Evolutionary conservation across 2,797 vertebrate genomes (phyloP), one percentile per base, ranked within the genome.

Genomic region (Anguilla pacifica): DNA sequence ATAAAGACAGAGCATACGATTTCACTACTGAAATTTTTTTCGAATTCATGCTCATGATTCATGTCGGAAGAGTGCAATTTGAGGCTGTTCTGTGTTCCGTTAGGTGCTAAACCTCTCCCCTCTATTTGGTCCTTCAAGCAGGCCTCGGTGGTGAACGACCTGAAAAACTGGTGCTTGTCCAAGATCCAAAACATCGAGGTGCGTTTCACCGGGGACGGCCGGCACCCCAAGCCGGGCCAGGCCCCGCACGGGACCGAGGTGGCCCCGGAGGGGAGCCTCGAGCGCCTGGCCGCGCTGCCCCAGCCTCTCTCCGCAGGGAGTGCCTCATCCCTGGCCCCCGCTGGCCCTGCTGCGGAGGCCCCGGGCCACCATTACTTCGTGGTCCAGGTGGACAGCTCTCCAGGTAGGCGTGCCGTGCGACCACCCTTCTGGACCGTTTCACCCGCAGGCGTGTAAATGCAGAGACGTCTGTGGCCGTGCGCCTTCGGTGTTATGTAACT

Each of bases 101-200:
- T 2, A 59, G 28, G n/a, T 59, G 64, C 64, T 85, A 53, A 88
- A 86, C 67, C 13, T 31, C 13, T 85, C 61, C 17, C 49, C 43
- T 72, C 28, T 43, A 2, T 55, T 88, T 15, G 88, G 1, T 61
- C 49, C 92, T 93, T 93, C 86, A 93, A 90, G 79, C 90, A 99
- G 98, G 94, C 92, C 6, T 98, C 97, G 5, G 94, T 99, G 92
- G 97, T 97, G 0, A 95, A 95, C 22, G 98, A 99, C 91, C 95
- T 99, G 93, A 99, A 99, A 95, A 97, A 94, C 89, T 99, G 98
- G 98, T 99, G 98, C 93, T 90, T 97, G 94, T 93, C 98, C 87
- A 99, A 98, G 95, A 97, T 99, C 91, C 98, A 99, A 91, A 97
- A 95, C 92, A 95, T 98, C 92, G 98, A 99, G 92, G 91, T 96